phyloP scores from a whole-genome alignment of 2,888 invertebrate genomes.

The Rhogogaster chlorosoma region DNA sequence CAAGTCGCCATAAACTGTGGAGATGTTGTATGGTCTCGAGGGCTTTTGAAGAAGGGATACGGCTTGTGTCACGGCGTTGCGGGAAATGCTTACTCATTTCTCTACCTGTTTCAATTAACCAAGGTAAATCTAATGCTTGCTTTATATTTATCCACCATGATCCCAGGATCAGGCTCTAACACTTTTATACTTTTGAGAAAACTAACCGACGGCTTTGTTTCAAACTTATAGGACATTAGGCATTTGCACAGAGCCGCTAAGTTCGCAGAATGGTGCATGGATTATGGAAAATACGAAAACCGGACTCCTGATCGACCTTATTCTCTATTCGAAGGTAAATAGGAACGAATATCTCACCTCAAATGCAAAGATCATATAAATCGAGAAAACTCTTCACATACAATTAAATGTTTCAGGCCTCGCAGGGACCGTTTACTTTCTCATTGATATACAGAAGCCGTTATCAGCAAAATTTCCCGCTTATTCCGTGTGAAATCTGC shows the following conservation, averaged over 20 bases:
- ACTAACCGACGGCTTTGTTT: neutral
- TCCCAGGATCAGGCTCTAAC: neutral
- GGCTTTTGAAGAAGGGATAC: constrained; percentile 90
- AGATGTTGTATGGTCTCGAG: constrained; percentile 90
- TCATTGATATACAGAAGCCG: constrained; percentile 85
- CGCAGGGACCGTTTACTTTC: constrained; percentile 88
- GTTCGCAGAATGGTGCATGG: constrained; percentile 90
- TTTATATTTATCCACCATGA: neutral
- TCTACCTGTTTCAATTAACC: constrained; percentile 89
- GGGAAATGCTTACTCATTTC: constrained; percentile 92
- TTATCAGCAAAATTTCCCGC: constrained; percentile 87
- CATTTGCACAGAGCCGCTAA: constrained; percentile 88
- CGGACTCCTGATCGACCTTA: constrained; percentile 87
- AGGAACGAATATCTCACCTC: neutral
- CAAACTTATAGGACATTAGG: constrained; percentile 80
- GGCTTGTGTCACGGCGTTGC: constrained; percentile 94
- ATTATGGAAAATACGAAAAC: constrained; percentile 83
- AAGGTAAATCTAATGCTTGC: constrained; percentile 77
- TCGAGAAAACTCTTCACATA: neutral
- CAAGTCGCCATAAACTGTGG: constrained; percentile 85
- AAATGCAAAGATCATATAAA: neutral
- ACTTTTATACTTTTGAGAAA: neutral
- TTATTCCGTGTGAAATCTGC: constrained; percentile 79
- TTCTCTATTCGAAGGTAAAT: constrained; percentile 89
- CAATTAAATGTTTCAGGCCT: constrained; percentile 78